Evolutionary conservation across 2,797 vertebrate genomes (phyloP).

Genomic region (Erithacus rubecula): DNA sequence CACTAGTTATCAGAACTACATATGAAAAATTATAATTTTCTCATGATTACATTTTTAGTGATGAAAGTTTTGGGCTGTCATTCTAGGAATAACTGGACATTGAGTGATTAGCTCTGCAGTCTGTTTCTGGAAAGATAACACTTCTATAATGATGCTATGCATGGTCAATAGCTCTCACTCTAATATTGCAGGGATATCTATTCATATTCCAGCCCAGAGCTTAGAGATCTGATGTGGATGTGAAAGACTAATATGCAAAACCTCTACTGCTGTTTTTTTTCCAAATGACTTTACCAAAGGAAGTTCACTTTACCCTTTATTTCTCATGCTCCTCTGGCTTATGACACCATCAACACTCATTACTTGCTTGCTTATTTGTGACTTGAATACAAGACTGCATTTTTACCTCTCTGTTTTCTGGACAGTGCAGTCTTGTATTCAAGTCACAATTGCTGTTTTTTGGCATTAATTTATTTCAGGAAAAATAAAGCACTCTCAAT

Average conservation of each 20-base stretch:
- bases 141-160: not conserved
- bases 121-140: constrained; percentile 8
- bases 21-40: not conserved
- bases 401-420: not conserved
- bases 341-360: not conserved
- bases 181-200: not conserved
- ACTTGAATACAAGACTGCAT: too few relatives aligned
- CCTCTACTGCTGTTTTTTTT: not conserved
- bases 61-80: not conserved
- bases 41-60: not conserved
- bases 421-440: not conserved
- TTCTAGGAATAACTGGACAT: not conserved
- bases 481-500: not conserved
- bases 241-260: not conserved
- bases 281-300: not conserved
- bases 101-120: not conserved
- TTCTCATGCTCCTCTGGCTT: not conserved
- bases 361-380: not conserved
- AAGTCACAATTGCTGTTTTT: not conserved
- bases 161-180: not conserved
- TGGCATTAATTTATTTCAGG: not conserved
- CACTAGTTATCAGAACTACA: not conserved
- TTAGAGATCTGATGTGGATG: not conserved
- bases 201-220: not conserved
- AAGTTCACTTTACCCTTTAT: not conserved